Conservation (phyloP, 2,888 invertebrate genomes). For the Eupithecia inturbata region DNA sequence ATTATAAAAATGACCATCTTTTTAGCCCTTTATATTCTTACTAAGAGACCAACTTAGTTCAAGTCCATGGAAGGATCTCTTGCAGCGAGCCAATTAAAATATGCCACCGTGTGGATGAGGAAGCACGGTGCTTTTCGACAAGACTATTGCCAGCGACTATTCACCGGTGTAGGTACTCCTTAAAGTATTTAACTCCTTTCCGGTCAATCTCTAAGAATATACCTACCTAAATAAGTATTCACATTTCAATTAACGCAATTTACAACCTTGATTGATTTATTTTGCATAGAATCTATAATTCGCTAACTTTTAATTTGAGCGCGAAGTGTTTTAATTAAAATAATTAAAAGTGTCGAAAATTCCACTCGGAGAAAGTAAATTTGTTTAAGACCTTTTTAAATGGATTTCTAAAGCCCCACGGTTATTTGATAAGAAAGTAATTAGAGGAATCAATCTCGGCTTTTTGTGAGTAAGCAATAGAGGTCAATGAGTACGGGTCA, state of each 20-base stretch:
- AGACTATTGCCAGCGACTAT: background rate
- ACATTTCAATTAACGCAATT: constrained; percentile 26
- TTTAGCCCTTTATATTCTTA: background rate
- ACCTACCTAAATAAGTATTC: background rate
- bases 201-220: background rate
- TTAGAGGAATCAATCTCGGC: constrained; percentile 14
- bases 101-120: background rate
- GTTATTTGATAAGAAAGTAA: constrained; percentile 22
- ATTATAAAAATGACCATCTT: background rate
- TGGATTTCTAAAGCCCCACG: constrained; percentile 17
- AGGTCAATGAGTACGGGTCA: background rate
- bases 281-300: constrained; percentile 36
- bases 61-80: background rate
- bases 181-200: background rate
- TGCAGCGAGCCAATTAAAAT: background rate
- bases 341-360: constrained; percentile 29
- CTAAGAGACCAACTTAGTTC: background rate
- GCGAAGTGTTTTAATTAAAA: constrained; percentile 29
- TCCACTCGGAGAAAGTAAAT: constrained; percentile 25
- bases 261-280: constrained; percentile 33
- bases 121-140: background rate
- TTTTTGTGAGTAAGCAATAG: background rate
- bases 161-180: background rate
- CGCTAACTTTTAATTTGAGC: constrained; percentile 34
- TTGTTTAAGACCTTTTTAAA: constrained; percentile 20